Base-by-base conservation (phyloP, 2,888 invertebrate species). In the Machimus atricapillus region DNA sequence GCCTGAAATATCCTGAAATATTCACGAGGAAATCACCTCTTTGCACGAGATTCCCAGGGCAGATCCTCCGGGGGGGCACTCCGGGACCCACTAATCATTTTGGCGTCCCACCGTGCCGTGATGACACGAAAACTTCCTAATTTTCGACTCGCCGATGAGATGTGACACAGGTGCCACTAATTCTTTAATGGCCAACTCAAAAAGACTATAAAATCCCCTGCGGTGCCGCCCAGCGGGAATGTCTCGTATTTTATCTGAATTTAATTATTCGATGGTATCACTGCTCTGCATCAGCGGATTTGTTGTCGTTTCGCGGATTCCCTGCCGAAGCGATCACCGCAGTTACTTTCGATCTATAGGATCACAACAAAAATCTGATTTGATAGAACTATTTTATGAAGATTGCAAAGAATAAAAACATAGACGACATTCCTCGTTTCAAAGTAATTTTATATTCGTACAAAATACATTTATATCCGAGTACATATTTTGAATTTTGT, bases 131-230 rank as follows among this genome's bases (percentile, higher is more conserved):
- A 83, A 83, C 58, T 83, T 83, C 82, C 66, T 83, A 83, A 83
- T 83, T 66, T 40, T 58, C 56, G 66, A 83, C 23, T 85, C 74
- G 85, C 43, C 74, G 74, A 74, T 74, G 85, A 74, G 74, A 85
- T 85, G 85, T 85, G 73, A 74, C 85, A 74, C 85, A 85, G 85
- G 85, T 85, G 85, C 85, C 74, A 73, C 85, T 85, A 85, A 85
- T 85, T 74, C 85, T 74, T 83, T 85, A 85, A 85, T 85, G 46
- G 73, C 43, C n/a, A 85, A 40, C 74, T 43, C 46, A 66, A 37
- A 52, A 66, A 66, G 58, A 66, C 66, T 82, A 82, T 58, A 37
- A 66, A 58, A 6, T 58, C 27, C 58, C 82, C 82, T 27, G 81
- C 16, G 34, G 81, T n/a, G 82, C n/a, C 76, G 14, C 34, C 12